A percentile compares a stretch with the other conserved stretches of the same genome.
Evolutionary conservation across 64 coral and sea anemone species (phyloP).

Genomic region (Montipora cactus): DNA sequence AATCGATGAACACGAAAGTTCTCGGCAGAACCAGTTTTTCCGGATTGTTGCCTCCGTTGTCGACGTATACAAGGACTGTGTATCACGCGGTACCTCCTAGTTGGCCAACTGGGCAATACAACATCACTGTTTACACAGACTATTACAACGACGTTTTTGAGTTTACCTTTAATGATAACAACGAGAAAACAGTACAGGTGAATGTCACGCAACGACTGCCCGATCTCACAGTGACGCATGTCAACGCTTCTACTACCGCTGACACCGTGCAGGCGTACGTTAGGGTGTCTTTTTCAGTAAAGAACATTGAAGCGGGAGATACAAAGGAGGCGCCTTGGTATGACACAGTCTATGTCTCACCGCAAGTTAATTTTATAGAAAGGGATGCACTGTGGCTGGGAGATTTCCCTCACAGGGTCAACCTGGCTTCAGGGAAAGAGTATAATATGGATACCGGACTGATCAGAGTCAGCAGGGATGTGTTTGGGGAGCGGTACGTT

Average conservation of each 20-base stretch:
- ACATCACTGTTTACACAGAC: constrained; percentile 68
- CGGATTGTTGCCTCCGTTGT: constrained; percentile 53
- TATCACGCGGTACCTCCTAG: constrained; percentile 29
- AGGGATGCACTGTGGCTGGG: constrained; percentile 42
- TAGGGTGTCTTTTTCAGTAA: constrained; percentile 62
- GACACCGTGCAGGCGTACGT: constrained; percentile 51
- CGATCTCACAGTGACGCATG: constrained; percentile 58
- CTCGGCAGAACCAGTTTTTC: constrained; percentile 45
- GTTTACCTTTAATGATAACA: constrained; percentile 67
- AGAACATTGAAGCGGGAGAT: constrained; percentile 57
- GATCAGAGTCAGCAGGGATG: constrained; percentile 49
- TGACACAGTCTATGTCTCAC: constrained; percentile 57
- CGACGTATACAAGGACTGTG: constrained; percentile 42
- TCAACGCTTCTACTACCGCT: constrained; percentile 24
- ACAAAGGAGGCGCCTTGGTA: constrained; percentile 75
- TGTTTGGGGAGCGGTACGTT: constrained; percentile 49
- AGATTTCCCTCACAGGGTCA: constrained; percentile 28
- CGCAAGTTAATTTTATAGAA: constrained; percentile 3
- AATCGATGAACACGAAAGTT: not conserved
- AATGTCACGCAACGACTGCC: constrained; percentile 65
- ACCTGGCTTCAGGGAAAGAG: constrained; percentile 23
- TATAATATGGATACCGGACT: constrained; percentile 29
- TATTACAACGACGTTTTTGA: constrained; percentile 72
- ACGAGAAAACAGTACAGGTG: constrained; percentile 47
- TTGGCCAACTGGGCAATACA: constrained; percentile 63